A percentile compares a stretch with the other conserved stretches of the same genome.
Conservation (phyloP, 2,113 vertebrate genomes). For the Alethe diademata region DNA sequence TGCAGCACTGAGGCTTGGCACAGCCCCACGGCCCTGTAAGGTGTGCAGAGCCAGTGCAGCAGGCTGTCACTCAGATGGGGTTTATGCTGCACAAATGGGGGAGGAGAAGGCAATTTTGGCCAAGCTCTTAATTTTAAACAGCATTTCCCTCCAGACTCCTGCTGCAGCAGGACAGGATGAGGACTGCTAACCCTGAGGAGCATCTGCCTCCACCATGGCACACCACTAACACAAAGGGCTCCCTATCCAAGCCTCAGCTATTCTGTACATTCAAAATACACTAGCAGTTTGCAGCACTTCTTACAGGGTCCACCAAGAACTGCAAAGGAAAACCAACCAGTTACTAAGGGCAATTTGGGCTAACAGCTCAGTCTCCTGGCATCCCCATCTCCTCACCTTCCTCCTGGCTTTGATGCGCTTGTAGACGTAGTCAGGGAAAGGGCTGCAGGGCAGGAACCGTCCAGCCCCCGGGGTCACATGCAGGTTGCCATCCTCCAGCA, state of each 20-base stretch:
- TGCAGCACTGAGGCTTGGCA: background rate
- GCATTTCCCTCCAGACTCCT: background rate
- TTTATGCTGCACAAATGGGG: background rate
- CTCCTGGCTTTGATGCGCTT: conserved; percentile 97
- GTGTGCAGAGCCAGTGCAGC: background rate
- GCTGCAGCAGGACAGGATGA: background rate
- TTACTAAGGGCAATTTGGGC: background rate
- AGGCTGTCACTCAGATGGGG: too few relatives aligned
- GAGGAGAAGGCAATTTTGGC: background rate
- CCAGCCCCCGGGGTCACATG: conserved; percentile 87
- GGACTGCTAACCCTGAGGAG: background rate
- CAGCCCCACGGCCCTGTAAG: background rate
- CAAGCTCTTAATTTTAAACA: background rate
- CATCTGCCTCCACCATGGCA: background rate
- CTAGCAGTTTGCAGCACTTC: background rate
- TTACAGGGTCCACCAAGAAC: background rate
- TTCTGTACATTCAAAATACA: background rate
- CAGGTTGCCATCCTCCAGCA: conserved; percentile 92
- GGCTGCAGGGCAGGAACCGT: conserved; percentile 89
- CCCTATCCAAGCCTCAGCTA: background rate
- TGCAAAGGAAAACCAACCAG: background rate
- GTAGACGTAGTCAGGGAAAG: conserved; percentile 93
- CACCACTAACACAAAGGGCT: background rate
- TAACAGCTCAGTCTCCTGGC: background rate
- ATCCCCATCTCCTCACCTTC: conserved; percentile 76